Percentiles rank a stretch among this genome's conserved stretches.
phyloP scores from a whole-genome alignment of 2,113 vertebrate species.

The Alethe diademata region DNA sequence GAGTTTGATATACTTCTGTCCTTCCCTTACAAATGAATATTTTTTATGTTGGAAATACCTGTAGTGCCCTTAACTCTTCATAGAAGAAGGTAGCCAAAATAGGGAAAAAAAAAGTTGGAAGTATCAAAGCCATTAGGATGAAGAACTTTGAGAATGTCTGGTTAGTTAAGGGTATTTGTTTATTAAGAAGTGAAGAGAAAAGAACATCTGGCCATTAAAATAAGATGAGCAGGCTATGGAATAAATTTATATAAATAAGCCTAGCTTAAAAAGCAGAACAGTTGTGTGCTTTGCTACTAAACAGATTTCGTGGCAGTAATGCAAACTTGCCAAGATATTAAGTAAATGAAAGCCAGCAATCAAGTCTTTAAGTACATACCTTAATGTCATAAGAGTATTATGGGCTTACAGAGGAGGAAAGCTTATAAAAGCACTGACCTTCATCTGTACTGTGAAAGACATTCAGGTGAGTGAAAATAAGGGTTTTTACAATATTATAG shows the following conservation, averaged over 20 bases:
- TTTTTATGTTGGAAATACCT: background rate
- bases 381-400: constrained; percentile 58
- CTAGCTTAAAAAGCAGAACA: constrained; percentile 44
- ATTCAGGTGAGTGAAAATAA: background rate
- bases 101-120: background rate
- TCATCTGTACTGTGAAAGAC: background rate
- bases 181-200: constrained; percentile 52
- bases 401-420: constrained; percentile 1
- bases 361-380: constrained; percentile 56
- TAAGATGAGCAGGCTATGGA: constrained; percentile 49
- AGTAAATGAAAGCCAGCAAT: constrained; percentile 63
- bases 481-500: background rate
- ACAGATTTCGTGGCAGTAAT: constrained; percentile 40
- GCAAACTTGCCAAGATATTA: constrained; percentile 56
- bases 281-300: constrained; percentile 56
- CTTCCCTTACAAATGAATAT: background rate
- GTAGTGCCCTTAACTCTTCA: background rate
- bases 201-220: constrained; percentile 66
- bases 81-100: background rate
- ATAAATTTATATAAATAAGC: constrained; percentile 63
- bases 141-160: background rate
- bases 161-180: constrained; percentile 43
- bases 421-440: constrained; percentile 27
- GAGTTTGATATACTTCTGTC: background rate
- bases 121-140: background rate